phyloP scores from a whole-genome alignment of 2,888 invertebrate genomes.

The Cenopis cana region DNA sequence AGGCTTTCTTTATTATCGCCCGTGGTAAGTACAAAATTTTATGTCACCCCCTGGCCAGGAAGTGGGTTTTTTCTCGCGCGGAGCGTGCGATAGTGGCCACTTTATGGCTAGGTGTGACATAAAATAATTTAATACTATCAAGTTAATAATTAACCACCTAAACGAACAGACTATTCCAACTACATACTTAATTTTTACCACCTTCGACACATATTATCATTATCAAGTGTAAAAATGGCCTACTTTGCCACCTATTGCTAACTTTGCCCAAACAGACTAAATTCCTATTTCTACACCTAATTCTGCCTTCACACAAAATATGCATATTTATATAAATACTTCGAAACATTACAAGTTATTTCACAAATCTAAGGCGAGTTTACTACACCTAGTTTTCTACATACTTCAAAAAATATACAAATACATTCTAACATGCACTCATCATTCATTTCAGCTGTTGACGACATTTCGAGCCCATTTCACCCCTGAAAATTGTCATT shows the following conservation, averaged over 20 bases:
- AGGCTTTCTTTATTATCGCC: too few relatives aligned
- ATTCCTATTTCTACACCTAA: constrained; percentile 6
- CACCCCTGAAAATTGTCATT: too few relatives aligned
- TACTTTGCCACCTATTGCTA: neutral
- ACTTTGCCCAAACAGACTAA: constrained; percentile 4
- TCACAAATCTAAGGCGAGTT: constrained; percentile 30
- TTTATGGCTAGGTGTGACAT: too few relatives aligned
- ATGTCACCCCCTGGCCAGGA: too few relatives aligned
- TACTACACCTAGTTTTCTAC: constrained; percentile 24
- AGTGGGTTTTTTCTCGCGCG: too few relatives aligned
- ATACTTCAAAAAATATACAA: constrained; percentile 46
- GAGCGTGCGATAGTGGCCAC: too few relatives aligned
- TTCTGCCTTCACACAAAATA: constrained; percentile 17
- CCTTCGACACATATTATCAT: neutral
- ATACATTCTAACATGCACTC: constrained; percentile 43
- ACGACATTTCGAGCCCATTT: too few relatives aligned
- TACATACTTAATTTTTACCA: neutral
- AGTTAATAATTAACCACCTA: neutral
- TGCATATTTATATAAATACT: constrained; percentile 22
- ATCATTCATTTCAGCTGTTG: neutral
- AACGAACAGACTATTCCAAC: neutral
- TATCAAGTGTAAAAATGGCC: neutral
- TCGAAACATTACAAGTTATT: constrained; percentile 18
- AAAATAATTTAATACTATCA: too few relatives aligned
- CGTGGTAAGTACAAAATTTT: too few relatives aligned